Evolutionary conservation across 2,797 vertebrate genomes (phyloP).

Genomic region (Emys orbicularis): DNA sequence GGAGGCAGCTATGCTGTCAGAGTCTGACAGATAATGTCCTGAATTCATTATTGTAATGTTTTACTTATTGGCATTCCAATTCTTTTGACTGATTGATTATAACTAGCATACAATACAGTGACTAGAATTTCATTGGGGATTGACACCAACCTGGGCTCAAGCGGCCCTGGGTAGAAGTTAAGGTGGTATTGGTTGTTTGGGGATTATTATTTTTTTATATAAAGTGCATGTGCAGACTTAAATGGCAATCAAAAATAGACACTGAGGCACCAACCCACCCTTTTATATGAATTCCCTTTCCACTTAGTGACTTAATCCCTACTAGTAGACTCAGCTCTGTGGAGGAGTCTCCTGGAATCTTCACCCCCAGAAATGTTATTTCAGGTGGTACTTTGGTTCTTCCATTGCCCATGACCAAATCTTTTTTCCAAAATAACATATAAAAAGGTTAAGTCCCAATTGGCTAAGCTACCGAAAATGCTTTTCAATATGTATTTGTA

Average conservation of each 20-base stretch:
- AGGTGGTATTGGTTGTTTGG: background rate
- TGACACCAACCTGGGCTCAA: background rate
- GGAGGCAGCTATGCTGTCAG: background rate
- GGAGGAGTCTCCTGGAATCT: background rate
- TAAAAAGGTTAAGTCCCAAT: constrained; percentile 3
- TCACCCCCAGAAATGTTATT: background rate
- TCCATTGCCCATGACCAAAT: background rate
- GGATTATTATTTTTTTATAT: background rate
- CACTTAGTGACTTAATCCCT: background rate
- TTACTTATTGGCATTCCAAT: background rate
- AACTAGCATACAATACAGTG: background rate
- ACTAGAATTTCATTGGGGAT: background rate
- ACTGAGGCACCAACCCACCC: background rate
- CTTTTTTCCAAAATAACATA: background rate
- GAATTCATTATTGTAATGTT: background rate
- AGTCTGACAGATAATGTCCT: background rate
- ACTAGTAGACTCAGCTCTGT: background rate
- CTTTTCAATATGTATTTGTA: constrained; percentile 1
- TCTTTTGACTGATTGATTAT: background rate
- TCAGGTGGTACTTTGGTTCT: constrained; percentile 1
- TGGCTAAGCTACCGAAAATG: constrained; percentile 18
- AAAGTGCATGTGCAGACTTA: background rate
- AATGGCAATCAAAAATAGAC: constrained; percentile 26
- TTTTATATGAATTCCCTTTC: background rate
- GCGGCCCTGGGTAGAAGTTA: background rate